A percentile compares a stretch with the other conserved stretches of the same genome.
Evolutionary conservation across 2,113 vertebrate species (phyloP).

Genomic region (Tichodroma muraria): DNA sequence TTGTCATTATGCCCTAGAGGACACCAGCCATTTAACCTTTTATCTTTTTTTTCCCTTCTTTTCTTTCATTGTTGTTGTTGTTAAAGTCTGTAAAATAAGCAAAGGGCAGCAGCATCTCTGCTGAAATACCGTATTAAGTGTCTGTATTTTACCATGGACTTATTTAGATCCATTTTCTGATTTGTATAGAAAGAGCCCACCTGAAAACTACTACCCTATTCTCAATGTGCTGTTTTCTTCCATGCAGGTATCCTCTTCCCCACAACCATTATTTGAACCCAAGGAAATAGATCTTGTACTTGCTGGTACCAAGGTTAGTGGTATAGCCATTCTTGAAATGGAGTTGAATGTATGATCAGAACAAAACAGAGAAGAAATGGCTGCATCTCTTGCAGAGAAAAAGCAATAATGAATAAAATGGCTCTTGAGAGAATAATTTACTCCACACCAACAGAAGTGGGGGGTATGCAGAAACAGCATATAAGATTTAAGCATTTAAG

Average conservation of each 20-base stretch:
- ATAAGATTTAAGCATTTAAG: conserved; percentile 27
- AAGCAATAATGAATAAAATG: conserved; percentile 73
- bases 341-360: conserved; percentile 52
- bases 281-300: conserved; percentile 46
- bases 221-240: conserved; percentile 46
- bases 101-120: conserved; percentile 56
- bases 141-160: conserved; percentile 54
- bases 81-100: conserved; percentile 65
- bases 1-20: conserved; percentile 55
- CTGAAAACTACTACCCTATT: conserved; percentile 37
- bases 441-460: conserved; percentile 39
- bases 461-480: conserved; percentile 22
- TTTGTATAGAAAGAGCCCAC: conserved; percentile 62
- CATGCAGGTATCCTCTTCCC: conserved; percentile 40
- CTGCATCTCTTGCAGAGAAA: conserved; percentile 67
- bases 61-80: conserved; percentile 36
- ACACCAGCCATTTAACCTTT: conserved; percentile 67
- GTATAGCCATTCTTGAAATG: conserved; percentile 32
- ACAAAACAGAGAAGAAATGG: conserved; percentile 62
- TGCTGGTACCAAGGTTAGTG: conserved; percentile 51
- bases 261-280: conserved; percentile 37
- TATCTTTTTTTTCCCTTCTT: conserved; percentile 25
- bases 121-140: conserved; percentile 47
- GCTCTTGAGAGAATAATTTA: conserved; percentile 59
- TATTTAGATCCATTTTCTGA: conserved; percentile 49